Conservation (phyloP, 1,140 invertebrate genomes). For the Drosophila elegans region DNA sequence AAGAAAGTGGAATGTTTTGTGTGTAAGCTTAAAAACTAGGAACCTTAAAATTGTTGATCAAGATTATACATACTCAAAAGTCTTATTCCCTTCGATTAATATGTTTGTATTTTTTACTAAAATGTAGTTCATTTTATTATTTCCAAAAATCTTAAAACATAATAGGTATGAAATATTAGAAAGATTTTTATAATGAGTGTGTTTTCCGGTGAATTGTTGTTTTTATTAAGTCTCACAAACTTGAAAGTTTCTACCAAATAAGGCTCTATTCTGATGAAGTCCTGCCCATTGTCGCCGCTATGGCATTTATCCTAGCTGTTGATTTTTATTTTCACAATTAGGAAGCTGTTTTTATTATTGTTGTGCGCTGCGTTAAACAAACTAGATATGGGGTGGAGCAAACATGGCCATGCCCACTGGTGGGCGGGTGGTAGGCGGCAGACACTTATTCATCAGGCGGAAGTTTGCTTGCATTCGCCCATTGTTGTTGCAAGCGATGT, state of each 20-base stretch:
- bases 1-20: background rate
- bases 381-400: conserved; percentile 57
- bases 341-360: conserved; percentile 77
- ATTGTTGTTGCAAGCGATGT: conserved; percentile 52
- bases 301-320: conserved; percentile 43
- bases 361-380: conserved; percentile 43
- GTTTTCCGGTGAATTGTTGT: too few species aligned
- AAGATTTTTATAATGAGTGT: too few species aligned
- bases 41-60: too few species aligned
- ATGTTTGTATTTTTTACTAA: too few species aligned
- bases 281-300: conserved; percentile 31
- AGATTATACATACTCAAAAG: too few species aligned
- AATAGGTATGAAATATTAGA: too few species aligned
- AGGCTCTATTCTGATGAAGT: background rate
- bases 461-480: conserved; percentile 69
- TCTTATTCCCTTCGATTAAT: too few species aligned
- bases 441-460: conserved; percentile 80
- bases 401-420: conserved; percentile 30
- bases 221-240: too few species aligned
- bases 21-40: too few species aligned
- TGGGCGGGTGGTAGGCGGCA: conserved; percentile 12
- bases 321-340: conserved; percentile 81
- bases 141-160: too few species aligned
- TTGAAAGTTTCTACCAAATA: too few species aligned
- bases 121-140: too few species aligned